A percentile compares a stretch with the other conserved stretches of the same genome.
phyloP scores from a whole-genome alignment of 1,140 invertebrate species.

The Drosophila athabasca region DNA sequence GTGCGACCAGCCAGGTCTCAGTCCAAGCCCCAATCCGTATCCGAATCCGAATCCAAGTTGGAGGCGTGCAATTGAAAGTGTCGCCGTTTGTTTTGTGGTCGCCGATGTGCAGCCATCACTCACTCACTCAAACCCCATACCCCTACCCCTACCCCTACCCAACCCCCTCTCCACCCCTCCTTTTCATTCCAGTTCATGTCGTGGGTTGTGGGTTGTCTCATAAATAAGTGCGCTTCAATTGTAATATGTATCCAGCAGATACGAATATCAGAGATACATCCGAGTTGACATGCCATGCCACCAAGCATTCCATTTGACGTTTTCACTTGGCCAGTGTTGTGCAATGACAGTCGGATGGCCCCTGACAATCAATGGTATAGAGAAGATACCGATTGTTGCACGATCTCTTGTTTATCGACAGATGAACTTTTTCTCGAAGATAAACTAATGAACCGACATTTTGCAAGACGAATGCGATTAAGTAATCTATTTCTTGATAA shows the following conservation, averaged over 20 bases:
- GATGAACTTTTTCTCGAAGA: too few relatives aligned
- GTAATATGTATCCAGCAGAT: conserved; percentile 44
- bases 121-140: conserved; percentile 21
- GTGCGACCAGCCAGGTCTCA: conserved; percentile 32
- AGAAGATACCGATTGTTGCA: too few relatives aligned
- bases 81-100: conserved; percentile 57
- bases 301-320: conserved; percentile 11
- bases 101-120: conserved; percentile 71
- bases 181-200: conserved; percentile 4
- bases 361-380: not conserved
- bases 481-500: too few relatives aligned
- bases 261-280: conserved; percentile 23
- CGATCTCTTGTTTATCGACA: too few relatives aligned
- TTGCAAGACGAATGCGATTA: too few relatives aligned
- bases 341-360: conserved; percentile 6
- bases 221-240: conserved; percentile 53
- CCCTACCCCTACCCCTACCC: not conserved
- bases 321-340: conserved; percentile 39
- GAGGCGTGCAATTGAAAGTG: conserved; percentile 74
- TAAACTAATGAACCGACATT: too few relatives aligned
- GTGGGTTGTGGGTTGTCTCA: conserved; percentile 34
- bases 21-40: conserved; percentile 19
- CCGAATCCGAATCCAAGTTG: conserved; percentile 23
- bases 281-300: conserved; percentile 21
- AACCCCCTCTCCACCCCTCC: not conserved